A percentile compares a stretch with the other conserved stretches of the same genome.
phyloP scores from a whole-genome alignment of 1,140 invertebrate species.

The Grapholita molesta region DNA sequence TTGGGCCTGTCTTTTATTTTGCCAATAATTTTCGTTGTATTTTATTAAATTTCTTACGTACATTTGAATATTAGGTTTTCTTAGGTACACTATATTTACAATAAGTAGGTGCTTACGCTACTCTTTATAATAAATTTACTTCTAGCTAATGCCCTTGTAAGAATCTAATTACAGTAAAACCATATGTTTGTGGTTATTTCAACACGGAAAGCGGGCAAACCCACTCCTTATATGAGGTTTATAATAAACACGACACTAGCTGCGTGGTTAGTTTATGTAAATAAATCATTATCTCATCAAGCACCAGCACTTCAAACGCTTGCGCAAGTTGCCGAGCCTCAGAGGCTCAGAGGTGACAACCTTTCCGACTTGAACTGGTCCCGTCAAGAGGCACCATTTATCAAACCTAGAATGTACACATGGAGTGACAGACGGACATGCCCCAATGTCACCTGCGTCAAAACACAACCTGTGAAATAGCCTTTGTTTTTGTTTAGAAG shows the following conservation, averaged over 20 bases:
- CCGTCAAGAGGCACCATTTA: conserved; percentile 50
- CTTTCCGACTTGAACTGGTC: conserved; percentile 19
- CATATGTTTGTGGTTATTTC: neutral
- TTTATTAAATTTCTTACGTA: too few species aligned
- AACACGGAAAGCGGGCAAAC: neutral
- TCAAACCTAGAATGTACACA: conserved; percentile 39
- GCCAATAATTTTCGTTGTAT: too few species aligned
- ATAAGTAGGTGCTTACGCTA: too few species aligned
- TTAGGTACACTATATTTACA: too few species aligned
- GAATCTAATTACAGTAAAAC: neutral
- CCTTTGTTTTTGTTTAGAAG: conserved; percentile 62
- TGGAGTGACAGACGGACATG: conserved; percentile 45
- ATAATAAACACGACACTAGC: neutral
- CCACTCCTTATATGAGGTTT: neutral
- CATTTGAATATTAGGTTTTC: too few species aligned
- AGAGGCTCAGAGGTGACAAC: conserved; percentile 17
- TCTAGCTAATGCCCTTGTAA: neutral
- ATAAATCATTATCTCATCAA: conserved; percentile 13
- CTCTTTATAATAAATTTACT: too few species aligned
- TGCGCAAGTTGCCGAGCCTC: conserved; percentile 21
- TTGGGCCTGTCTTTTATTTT: too few species aligned
- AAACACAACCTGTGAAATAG: conserved; percentile 49
- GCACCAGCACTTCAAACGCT: conserved; percentile 9
- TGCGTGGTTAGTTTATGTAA: neutral
- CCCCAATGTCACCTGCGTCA: conserved; percentile 56